A percentile compares a stretch with the other conserved stretches of the same genome.
phyloP scores from a whole-genome alignment of 2,797 vertebrate genomes.

The Sebastes variabilis region DNA sequence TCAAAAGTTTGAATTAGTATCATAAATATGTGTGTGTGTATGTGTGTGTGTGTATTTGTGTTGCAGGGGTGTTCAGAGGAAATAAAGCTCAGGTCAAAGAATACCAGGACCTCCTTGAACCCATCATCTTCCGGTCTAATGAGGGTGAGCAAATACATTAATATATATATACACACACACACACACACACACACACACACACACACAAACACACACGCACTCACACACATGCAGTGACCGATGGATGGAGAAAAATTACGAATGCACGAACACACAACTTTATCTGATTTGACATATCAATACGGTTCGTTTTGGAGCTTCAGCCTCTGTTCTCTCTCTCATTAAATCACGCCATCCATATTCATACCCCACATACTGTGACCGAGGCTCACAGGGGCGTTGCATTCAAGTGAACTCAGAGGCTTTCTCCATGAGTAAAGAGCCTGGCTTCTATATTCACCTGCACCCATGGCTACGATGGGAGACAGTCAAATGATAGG shows the following conservation, averaged over 20 bases:
- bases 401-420: constrained; percentile 32
- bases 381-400: constrained; percentile 21
- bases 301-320: constrained; percentile 6
- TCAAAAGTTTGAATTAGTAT: background rate
- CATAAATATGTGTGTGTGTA: background rate
- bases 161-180: background rate
- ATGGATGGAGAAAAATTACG: background rate
- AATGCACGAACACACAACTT: background rate
- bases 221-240: background rate
- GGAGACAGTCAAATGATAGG: constrained; percentile 38
- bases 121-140: constrained; percentile 88
- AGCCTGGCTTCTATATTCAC: constrained; percentile 13
- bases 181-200: background rate
- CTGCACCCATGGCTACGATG: constrained; percentile 8
- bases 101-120: constrained; percentile 90
- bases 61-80: constrained; percentile 91
- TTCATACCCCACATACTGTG: constrained; percentile 51
- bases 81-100: constrained; percentile 91
- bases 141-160: constrained; percentile 83
- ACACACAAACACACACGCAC: background rate
- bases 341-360: constrained; percentile 53
- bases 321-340: background rate
- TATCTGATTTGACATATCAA: background rate
- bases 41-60: background rate
- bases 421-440: constrained; percentile 8